A percentile compares a stretch with the other conserved stretches of the same genome.
Conservation (phyloP, 1,140 invertebrate species). For the Pemphigus obesinymphae region DNA sequence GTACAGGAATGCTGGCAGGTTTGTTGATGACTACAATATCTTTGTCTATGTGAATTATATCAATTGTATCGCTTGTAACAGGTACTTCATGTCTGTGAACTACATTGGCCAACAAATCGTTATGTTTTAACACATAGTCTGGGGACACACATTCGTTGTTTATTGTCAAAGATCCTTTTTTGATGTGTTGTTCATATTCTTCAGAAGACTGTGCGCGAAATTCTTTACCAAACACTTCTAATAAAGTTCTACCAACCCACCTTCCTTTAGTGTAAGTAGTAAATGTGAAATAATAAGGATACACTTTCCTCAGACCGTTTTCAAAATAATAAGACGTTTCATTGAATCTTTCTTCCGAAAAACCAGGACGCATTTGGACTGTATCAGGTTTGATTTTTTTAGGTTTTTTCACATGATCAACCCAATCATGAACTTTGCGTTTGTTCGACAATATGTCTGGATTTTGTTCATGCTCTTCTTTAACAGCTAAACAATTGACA, state of each 20-base stretch:
- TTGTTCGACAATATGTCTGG: neutral
- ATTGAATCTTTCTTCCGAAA: constrained; percentile 85
- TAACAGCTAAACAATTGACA: neutral
- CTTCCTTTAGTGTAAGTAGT: constrained; percentile 94
- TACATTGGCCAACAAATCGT: constrained; percentile 89
- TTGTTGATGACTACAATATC: constrained; percentile 99
- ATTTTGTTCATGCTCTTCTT: neutral
- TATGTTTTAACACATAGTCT: constrained; percentile 88
- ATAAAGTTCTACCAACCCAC: constrained; percentile 90
- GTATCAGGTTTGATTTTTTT: neutral
- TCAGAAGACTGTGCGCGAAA: constrained; percentile 88
- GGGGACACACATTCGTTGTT: constrained; percentile 89
- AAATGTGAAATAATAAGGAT: constrained; percentile 97
- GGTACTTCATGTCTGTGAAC: constrained; percentile 98
- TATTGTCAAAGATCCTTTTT: constrained; percentile 84
- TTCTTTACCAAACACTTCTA: constrained; percentile 90
- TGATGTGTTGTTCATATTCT: constrained; percentile 84
- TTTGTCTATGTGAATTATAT: constrained; percentile 93
- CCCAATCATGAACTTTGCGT: neutral
- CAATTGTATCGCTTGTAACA: constrained; percentile 86
- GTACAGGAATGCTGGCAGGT: constrained; percentile 89
- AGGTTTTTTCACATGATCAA: neutral
- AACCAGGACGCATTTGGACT: constrained; percentile 64
- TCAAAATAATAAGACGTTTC: constrained; percentile 95
- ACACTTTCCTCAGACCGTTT: constrained; percentile 95